These are phyloP conservation scores for Taphrorychus bicolor DNA, from an alignment of 2,888 invertebrate genomes.

Conservation along the genomic window DNA sequence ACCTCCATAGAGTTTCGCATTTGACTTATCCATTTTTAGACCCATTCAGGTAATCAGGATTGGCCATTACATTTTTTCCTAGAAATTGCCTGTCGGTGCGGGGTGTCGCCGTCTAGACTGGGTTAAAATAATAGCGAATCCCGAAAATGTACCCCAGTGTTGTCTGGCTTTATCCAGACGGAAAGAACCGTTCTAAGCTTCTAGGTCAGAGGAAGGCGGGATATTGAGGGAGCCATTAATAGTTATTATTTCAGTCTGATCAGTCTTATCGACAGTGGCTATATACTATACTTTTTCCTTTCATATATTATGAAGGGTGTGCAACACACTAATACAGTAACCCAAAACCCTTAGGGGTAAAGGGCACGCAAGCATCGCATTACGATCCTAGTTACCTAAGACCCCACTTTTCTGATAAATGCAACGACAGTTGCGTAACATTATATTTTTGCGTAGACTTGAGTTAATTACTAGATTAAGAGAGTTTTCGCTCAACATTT, in stretches of 20 bases:
- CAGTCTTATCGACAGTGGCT: too few relatives aligned
- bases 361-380: background rate
- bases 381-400: background rate
- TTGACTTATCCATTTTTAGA: background rate
- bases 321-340: background rate
- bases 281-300: too few relatives aligned
- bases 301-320: too few relatives aligned
- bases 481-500: background rate
- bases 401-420: background rate
- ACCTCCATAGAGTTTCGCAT: background rate
- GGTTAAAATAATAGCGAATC: constrained; percentile 14
- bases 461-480: background rate
- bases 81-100: constrained; percentile 32
- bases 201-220: constrained; percentile 24
- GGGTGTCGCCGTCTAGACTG: constrained; percentile 28
- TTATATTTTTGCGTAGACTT: background rate
- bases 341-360: background rate
- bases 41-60: background rate
- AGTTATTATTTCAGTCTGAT: too few relatives aligned
- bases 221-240: too few relatives aligned
- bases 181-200: constrained; percentile 7
- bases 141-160: constrained; percentile 14
- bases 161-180: constrained; percentile 24
- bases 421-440: background rate
- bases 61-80: constrained; percentile 27